These are phyloP conservation scores for Capitella teleta DNA, from an alignment of 1,140 invertebrate species.

Conservation along the genomic window DNA sequence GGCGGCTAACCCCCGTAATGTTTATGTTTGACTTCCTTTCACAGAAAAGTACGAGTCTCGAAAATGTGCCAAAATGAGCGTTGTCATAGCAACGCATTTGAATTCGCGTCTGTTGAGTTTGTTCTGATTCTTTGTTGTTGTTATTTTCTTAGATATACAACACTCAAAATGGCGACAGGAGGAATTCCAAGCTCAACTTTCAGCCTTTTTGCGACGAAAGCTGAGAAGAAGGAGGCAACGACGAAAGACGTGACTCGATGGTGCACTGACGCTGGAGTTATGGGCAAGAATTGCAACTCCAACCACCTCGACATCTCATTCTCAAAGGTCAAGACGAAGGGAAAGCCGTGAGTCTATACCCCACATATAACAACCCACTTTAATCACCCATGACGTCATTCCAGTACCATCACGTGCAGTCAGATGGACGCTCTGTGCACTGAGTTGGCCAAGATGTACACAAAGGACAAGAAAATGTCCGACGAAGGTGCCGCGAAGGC, in stretches of 20 bases:
- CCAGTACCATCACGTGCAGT: constrained; percentile 1
- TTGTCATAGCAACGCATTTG: too few relatives aligned
- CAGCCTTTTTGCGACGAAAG: constrained; percentile 1
- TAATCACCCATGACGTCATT: neutral
- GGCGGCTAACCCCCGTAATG: too few relatives aligned
- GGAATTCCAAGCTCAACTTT: neutral
- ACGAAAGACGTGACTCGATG: constrained; percentile 13
- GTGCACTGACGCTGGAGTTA: constrained; percentile 10
- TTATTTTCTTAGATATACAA: too few relatives aligned
- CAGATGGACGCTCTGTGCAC: constrained; percentile 7
- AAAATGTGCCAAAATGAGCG: too few relatives aligned
- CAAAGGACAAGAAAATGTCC: constrained; percentile 6
- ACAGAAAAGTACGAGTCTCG: too few relatives aligned
- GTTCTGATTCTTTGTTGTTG: too few relatives aligned
- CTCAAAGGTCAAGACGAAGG: constrained; percentile 12
- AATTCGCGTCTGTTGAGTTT: too few relatives aligned
- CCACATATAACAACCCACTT: neutral
- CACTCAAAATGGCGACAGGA: constrained; percentile 7
- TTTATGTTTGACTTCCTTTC: too few relatives aligned
- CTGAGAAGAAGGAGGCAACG: constrained; percentile 8
- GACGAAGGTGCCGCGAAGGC: constrained; percentile 6
- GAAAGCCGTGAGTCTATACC: constrained; percentile 4
- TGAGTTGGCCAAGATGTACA: constrained; percentile 13
- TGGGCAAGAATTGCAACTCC: constrained; percentile 14
- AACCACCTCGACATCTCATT: constrained; percentile 14